Conservation (phyloP, 1,140 invertebrate species). For the Trialeurodes vaporariorum region DNA sequence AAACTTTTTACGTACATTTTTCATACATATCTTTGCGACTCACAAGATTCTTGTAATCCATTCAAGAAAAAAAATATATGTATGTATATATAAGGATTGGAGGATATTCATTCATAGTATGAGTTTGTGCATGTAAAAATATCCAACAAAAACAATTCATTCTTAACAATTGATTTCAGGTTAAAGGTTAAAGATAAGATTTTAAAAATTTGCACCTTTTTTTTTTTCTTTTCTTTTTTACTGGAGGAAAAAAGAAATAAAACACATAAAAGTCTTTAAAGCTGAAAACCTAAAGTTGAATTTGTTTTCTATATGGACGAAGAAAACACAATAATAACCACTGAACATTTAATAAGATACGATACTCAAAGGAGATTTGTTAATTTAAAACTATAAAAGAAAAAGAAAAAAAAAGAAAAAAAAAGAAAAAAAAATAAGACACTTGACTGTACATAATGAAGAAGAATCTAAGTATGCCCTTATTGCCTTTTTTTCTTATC, state of each 20-base stretch:
- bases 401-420: neutral
- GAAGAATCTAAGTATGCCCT: neutral
- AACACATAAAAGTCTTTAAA: neutral
- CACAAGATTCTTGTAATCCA: too few species aligned
- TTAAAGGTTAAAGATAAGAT: neutral
- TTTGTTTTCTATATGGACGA: neutral
- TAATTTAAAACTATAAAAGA: neutral
- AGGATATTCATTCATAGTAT: neutral
- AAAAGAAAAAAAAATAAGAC: neutral
- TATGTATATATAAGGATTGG: too few species aligned
- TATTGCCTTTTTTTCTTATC: neutral
- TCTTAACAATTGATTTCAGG: neutral
- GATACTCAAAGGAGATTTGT: neutral
- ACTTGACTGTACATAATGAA: neutral
- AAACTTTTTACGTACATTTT: too few species aligned
- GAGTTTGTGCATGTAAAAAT: neutral
- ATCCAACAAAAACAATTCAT: neutral
- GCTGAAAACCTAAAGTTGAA: neutral
- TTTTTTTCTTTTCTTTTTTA: too few species aligned
- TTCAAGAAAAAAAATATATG: too few species aligned
- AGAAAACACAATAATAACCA: neutral
- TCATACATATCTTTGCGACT: too few species aligned
- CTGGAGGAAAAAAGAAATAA: neutral
- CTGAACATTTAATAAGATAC: neutral
- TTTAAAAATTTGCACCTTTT: neutral